Percentiles rank a stretch among this genome's conserved stretches.
Evolutionary conservation across 2,888 invertebrate species (phyloP).

Genomic region (Lypha dubia): DNA sequence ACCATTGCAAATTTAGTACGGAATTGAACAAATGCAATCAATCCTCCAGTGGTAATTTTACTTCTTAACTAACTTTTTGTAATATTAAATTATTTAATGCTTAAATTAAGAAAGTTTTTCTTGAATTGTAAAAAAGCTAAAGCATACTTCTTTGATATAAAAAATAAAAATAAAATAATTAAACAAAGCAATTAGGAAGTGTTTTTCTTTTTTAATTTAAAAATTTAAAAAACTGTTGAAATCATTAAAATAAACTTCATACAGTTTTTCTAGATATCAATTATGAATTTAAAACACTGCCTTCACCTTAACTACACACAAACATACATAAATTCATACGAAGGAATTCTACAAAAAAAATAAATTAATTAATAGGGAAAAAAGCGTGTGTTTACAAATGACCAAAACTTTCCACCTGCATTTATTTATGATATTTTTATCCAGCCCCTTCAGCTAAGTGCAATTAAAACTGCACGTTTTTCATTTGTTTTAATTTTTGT

Average conservation of each 20-base stretch:
- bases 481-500: neutral
- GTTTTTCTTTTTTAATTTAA: neutral
- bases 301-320: constrained; percentile 21
- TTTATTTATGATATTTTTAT: constrained; percentile 4
- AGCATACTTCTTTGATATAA: neutral
- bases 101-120: neutral
- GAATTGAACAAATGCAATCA: no score
- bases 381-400: neutral
- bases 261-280: neutral
- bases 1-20: no score
- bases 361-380: no score
- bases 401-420: neutral
- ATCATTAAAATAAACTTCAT: neutral
- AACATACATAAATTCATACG: no score
- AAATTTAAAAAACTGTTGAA: neutral
- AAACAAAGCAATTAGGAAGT: neutral
- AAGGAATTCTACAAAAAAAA: no score
- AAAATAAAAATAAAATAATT: no score
- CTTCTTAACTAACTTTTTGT: no score
- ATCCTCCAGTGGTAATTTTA: no score
- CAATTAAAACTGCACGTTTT: neutral
- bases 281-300: constrained; percentile 18
- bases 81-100: neutral
- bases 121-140: neutral
- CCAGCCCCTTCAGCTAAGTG: neutral